These are phyloP conservation scores for Drosophila micromelanica DNA, from an alignment of 1,140 invertebrate species.

Conservation along the genomic window DNA sequence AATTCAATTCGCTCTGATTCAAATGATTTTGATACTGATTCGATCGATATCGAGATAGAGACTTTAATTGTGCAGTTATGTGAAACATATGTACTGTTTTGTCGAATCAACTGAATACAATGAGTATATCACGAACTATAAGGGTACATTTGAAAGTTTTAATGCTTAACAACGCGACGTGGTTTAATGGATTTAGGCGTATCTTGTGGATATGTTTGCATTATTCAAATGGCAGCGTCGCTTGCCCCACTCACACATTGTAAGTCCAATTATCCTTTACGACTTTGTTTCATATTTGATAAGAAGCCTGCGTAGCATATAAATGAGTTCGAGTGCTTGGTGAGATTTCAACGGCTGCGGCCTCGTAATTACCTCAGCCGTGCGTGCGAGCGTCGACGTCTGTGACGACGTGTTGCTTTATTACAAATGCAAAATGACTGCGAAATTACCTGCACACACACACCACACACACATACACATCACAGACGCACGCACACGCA, in stretches of 20 bases:
- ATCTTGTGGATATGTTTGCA: slow-evolving; percentile 69
- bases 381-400: slow-evolving; percentile 40
- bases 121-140: not conserved
- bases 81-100: not conserved
- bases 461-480: slow-evolving; percentile 6
- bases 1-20: no score
- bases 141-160: slow-evolving; percentile 6
- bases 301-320: slow-evolving; percentile 77
- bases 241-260: slow-evolving; percentile 54
- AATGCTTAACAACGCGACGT: slow-evolving; percentile 18
- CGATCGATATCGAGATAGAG: no score
- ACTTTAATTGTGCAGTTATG: no score
- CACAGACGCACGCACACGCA: not conserved
- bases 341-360: slow-evolving; percentile 27
- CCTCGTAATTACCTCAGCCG: slow-evolving; percentile 66
- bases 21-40: no score
- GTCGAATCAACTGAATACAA: not conserved
- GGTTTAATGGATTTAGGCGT: slow-evolving; percentile 59
- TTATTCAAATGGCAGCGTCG: slow-evolving; percentile 58
- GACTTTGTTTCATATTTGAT: slow-evolving; percentile 83
- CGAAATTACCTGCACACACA: slow-evolving; percentile 59
- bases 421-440: slow-evolving; percentile 83
- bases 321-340: slow-evolving; percentile 60
- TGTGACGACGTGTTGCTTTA: slow-evolving; percentile 77
- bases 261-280: slow-evolving; percentile 81